Base-by-base conservation (phyloP, 2,113 vertebrate genomes). In the Mus pahari region DNA sequence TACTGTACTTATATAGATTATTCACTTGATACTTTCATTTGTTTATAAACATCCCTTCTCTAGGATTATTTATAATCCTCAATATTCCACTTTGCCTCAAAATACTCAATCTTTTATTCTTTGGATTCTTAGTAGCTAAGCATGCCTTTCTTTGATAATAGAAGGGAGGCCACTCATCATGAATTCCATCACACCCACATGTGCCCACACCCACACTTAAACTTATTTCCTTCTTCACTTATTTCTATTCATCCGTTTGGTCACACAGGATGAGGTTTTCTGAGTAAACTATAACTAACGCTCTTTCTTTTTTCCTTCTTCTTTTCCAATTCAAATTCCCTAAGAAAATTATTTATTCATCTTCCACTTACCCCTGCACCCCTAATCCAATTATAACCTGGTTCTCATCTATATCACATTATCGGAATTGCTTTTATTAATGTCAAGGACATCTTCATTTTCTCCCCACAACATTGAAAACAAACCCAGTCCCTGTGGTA, bases 271-370 rank as follows among this genome's bases (percentile, higher is more conserved):
- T 87, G 79, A 90, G 48, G 42, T 83, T 95, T 96, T 79, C 93
- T 79, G 48, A 92, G 86, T 19, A 96, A 96, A 96, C 45, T 48
- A 74, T 36, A 96, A 31, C 45, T 84, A 91, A 92, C 24, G 86
- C 20, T 42, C 33, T 75, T 50, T 42, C 36, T 89, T 95, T 95
- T 91, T 95, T 70, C 66, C 48, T 89, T 92, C 55, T 87, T 95
- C 39, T 42, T 90, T 90, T 94, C 70, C 60, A 96, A 92, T 74
- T 90, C 39, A 95, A 92, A 92, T 78, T 74, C 62, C 68, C 81
- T 90, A 86, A 90, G 75, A 87, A 82, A 83, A 62, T 55, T 68
- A 84, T 92, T 62, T 93, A 66, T 36, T 82, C 79, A 48, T 91
- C 73, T 82, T 33, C 48, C 20, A 60, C 50, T 91, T 20, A 75